A percentile compares a stretch with the other conserved stretches of the same genome.
Evolutionary conservation across 2,797 vertebrate genomes (phyloP).

Genomic region (Falco novaeseelandiae): DNA sequence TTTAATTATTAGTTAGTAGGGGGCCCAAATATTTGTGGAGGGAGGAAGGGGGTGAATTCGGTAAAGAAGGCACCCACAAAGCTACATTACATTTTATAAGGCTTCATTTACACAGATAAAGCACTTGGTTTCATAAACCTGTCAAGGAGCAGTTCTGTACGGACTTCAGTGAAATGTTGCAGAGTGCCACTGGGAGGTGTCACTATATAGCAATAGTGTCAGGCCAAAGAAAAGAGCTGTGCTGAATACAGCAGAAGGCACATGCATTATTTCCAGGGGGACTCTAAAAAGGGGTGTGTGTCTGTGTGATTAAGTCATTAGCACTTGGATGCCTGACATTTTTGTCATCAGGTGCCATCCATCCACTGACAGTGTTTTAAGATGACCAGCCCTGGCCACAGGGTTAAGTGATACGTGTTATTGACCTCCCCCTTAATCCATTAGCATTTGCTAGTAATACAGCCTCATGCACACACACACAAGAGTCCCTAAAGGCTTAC

Average conservation of each 20-base stretch:
- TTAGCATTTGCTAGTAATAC: not conserved
- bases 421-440: not conserved
- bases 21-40: not conserved
- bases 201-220: not conserved
- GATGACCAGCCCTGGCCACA: not conserved
- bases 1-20: not conserved
- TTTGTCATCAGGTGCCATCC: not conserved
- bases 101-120: not conserved
- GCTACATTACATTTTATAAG: not conserved
- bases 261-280: not conserved
- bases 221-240: not conserved
- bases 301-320: not conserved
- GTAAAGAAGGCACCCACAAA: not conserved
- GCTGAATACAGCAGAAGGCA: not conserved
- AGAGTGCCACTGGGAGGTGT: conserved; percentile 62
- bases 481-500: not conserved
- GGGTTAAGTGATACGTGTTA: not conserved
- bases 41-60: not conserved
- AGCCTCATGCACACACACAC: not conserved
- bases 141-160: not conserved
- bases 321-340: not conserved
- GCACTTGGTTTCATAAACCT: not conserved
- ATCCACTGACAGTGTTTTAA: not conserved
- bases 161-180: conserved; percentile 46
- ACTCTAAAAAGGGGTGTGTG: not conserved